Percentiles rank a stretch among this genome's conserved stretches.
Evolutionary conservation across 2,888 invertebrate species (phyloP).

Genomic region (Tinea semifulvella): DNA sequence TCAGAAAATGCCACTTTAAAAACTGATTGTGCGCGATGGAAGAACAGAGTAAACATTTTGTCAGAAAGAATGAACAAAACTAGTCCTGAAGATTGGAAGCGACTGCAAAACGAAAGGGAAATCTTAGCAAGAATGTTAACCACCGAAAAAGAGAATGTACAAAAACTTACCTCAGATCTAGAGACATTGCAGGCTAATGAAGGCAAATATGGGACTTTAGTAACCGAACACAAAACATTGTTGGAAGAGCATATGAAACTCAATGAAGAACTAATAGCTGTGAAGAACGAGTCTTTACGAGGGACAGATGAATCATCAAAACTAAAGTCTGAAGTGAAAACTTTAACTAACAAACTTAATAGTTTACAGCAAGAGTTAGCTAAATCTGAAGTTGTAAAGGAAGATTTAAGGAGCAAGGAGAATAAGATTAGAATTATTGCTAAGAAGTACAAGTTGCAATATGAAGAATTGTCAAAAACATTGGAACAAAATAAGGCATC

Average conservation of each 20-base stretch:
- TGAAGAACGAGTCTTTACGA: constrained; percentile 68
- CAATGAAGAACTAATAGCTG: constrained; percentile 67
- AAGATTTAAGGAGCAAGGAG: constrained; percentile 76
- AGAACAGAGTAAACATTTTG: constrained; percentile 84
- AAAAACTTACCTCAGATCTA: constrained; percentile 74
- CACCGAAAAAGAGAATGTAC: constrained; percentile 76
- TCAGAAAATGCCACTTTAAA: constrained; percentile 84
- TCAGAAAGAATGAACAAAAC: constrained; percentile 91
- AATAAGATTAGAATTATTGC: constrained; percentile 87
- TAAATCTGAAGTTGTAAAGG: constrained; percentile 72
- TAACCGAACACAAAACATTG: constrained; percentile 70
- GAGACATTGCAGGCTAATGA: constrained; percentile 78
- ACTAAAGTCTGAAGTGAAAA: constrained; percentile 65
- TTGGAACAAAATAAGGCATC: neutral
- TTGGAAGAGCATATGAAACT: constrained; percentile 73
- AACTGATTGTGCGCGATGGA: constrained; percentile 86
- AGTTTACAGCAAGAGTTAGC: constrained; percentile 72
- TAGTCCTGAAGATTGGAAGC: constrained; percentile 92
- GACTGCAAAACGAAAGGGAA: constrained; percentile 83
- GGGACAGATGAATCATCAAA: constrained; percentile 72
- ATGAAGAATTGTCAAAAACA: constrained; percentile 22
- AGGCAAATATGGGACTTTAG: constrained; percentile 70
- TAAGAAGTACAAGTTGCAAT: constrained; percentile 90
- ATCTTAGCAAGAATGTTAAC: constrained; percentile 81
- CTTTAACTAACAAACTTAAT: constrained; percentile 68